Evolutionary conservation across 2,888 invertebrate genomes (phyloP).

Genomic region (Gerris lacustris): DNA sequence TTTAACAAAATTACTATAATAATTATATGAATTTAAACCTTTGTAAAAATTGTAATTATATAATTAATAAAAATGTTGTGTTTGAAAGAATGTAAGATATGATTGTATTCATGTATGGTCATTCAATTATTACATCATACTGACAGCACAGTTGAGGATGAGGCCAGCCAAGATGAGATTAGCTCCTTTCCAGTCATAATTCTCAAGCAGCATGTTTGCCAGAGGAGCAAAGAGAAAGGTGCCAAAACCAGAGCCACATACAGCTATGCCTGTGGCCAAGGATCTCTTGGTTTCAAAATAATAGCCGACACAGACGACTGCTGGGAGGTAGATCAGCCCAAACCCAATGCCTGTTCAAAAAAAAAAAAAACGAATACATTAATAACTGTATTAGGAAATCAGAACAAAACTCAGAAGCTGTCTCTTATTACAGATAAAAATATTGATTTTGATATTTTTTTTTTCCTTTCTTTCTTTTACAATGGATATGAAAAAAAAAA

Average conservation of each 20-base stretch:
- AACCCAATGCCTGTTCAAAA: slow-evolving; percentile 67
- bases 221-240: slow-evolving; percentile 92
- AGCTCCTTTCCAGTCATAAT: slow-evolving; percentile 79
- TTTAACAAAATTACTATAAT: slow-evolving; percentile 27
- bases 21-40: background rate
- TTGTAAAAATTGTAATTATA: background rate
- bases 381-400: background rate
- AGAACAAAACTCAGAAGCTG: too few species aligned
- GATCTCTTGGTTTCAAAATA: slow-evolving; percentile 94
- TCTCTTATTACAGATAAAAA: too few species aligned
- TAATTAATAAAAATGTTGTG: background rate
- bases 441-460: too few species aligned
- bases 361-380: slow-evolving; percentile 29
- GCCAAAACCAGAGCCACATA: slow-evolving; percentile 90
- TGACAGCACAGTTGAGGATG: slow-evolving; percentile 77
- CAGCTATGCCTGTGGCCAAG: slow-evolving; percentile 86
- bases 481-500: too few species aligned
- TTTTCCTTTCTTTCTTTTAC: too few species aligned
- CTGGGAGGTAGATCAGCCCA: slow-evolving; percentile 87
- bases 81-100: background rate
- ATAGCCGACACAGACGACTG: slow-evolving; percentile 92
- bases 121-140: slow-evolving; percentile 27
- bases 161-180: slow-evolving; percentile 84
- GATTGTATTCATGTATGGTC: background rate
- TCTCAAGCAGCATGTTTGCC: slow-evolving; percentile 61